These are phyloP conservation scores for Zeuzera pyrina DNA, from an alignment of 2,888 invertebrate genomes.

Conservation along the genomic window DNA sequence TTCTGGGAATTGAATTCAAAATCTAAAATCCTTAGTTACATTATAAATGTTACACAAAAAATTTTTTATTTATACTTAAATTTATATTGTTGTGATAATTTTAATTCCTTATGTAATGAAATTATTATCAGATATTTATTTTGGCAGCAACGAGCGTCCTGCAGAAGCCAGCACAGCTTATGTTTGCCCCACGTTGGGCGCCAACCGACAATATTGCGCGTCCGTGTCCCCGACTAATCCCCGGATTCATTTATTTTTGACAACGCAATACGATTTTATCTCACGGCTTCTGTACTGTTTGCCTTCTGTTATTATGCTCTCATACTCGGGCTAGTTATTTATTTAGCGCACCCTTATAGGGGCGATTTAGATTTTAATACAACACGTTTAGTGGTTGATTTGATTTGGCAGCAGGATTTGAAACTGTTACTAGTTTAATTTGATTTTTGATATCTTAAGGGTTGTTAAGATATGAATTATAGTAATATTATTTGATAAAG, in stretches of 20 bases:
- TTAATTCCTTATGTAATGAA: too few relatives aligned
- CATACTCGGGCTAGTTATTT: conserved; percentile 66
- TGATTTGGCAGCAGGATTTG: conserved; percentile 32
- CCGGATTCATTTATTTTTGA: conserved; percentile 73
- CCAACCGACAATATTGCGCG: conserved; percentile 62
- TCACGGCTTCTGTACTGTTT: conserved; percentile 72
- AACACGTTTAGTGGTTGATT: conserved; percentile 51
- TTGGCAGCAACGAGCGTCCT: too few relatives aligned
- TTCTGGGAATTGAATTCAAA: too few relatives aligned
- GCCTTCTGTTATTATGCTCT: conserved; percentile 69
- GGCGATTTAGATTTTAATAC: conserved; percentile 63
- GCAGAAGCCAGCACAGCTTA: conserved; percentile 32
- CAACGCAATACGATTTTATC: conserved; percentile 74
- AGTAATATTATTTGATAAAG: too few relatives aligned
- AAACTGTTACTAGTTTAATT: conserved; percentile 34
- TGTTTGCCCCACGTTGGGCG: conserved; percentile 53
- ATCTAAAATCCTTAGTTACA: too few relatives aligned
- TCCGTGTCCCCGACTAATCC: conserved; percentile 68
- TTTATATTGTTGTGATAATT: too few relatives aligned
- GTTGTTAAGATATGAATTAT: too few relatives aligned
- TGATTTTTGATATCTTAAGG: conserved; percentile 21
- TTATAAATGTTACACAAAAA: too few relatives aligned
- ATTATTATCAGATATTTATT: too few relatives aligned
- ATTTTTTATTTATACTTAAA: too few relatives aligned
- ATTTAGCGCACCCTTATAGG: conserved; percentile 63